phyloP scores from a whole-genome alignment of 2,113 vertebrate genomes.

The Lagopus leucura region DNA sequence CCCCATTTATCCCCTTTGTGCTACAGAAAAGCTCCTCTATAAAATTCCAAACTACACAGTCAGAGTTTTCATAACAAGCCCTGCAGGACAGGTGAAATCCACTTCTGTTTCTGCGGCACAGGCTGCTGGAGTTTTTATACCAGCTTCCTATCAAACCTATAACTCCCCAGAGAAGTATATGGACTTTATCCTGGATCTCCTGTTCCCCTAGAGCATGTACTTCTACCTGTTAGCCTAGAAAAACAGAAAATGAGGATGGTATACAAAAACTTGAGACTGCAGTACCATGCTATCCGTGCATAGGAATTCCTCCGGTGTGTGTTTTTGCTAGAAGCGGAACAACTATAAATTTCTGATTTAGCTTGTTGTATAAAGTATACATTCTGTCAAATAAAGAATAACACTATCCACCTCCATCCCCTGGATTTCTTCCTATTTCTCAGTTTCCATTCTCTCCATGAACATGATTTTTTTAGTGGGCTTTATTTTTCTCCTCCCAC shows the following conservation, averaged over 20 bases:
- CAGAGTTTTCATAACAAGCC: slow-evolving; percentile 17
- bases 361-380: slow-evolving; percentile 61
- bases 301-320: slow-evolving; percentile 31
- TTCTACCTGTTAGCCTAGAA: not conserved
- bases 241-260: slow-evolving; percentile 34
- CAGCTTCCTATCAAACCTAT: not conserved
- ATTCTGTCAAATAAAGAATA: slow-evolving; percentile 67
- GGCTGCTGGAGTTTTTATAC: not conserved
- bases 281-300: not conserved
- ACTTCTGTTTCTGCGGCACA: slow-evolving; percentile 13
- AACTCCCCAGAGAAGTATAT: slow-evolving; percentile 21
- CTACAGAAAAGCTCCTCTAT: not conserved
- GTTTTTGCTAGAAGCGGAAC: slow-evolving; percentile 67
- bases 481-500: slow-evolving; percentile 69
- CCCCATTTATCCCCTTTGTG: not conserved
- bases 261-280: slow-evolving; percentile 19
- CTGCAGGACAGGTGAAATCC: slow-evolving; percentile 33
- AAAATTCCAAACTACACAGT: not conserved
- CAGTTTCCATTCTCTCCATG: slow-evolving; percentile 49
- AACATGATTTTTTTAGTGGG: slow-evolving; percentile 44
- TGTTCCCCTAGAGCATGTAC: slow-evolving; percentile 19
- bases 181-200: slow-evolving; percentile 40
- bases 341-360: slow-evolving; percentile 57
- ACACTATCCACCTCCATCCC: slow-evolving; percentile 59
- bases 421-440: slow-evolving; percentile 58